Evolutionary conservation across 2,797 vertebrate genomes (phyloP), one percentile per base, ranked within the genome.

Genomic region (Chloroceryle inda): DNA sequence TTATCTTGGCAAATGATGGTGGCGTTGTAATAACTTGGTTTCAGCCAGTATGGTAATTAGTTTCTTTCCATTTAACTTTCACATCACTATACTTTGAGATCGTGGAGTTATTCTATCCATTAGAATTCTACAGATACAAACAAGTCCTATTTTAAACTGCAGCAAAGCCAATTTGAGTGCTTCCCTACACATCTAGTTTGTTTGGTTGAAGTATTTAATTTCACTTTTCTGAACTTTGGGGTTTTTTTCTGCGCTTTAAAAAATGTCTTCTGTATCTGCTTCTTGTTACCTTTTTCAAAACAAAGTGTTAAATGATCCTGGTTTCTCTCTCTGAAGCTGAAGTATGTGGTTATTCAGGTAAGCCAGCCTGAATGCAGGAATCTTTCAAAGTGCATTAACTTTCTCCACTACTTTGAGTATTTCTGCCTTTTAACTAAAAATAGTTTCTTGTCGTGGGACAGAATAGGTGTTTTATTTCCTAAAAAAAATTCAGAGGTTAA

Each of bases 311-410:
- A 59, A 56, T 69, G 6, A 86, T 72, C 33, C 22, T 82, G 55
- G 56, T 67, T 72, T 91, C n/a, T 64, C n/a, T 55, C 58, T 93
- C 59, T 71, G 45, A 74, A 58, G 55, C 50, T 68, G 26, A 72
- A 85, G 42, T 49, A 37, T 2, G 0, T 52, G 31, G 40, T 78
- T 91, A 40, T 85, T 87, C 72, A 55, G 61, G 37, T 88, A 45
- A 74, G 17, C 26, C 64, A 79, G 42, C 66, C 73, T 90, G 91
- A 92, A 73, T 76, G 50, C 79, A 72, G 69, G n/a, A 77, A 33
- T 73, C 63, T 81, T 73, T 92, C 52, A 33, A 86, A 96, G 91
- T 89, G 82, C 82, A 67, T 96, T 92, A 75, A 84, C 16, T 88
- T 86, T 58, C 5, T 76, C 22, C 66, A 61, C 29, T 90, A 15